Conservation (phyloP, 2,888 invertebrate genomes). For the Agriotes lineatus region DNA sequence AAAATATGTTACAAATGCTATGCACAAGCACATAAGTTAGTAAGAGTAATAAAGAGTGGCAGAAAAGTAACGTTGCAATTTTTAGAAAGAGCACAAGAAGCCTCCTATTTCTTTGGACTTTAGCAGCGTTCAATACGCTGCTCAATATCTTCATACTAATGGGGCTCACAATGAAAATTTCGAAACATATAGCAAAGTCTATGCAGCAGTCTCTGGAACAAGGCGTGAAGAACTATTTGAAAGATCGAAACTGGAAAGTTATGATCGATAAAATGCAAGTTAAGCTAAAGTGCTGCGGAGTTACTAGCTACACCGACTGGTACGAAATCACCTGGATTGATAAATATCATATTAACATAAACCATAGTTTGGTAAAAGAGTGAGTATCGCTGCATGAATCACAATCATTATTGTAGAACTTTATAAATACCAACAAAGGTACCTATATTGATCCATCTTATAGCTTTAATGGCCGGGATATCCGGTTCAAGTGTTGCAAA, state of each 20-base stretch:
- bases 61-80: constrained; percentile 27
- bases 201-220: constrained; percentile 69
- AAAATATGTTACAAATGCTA: constrained; percentile 62
- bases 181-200: constrained; percentile 62
- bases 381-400: no score
- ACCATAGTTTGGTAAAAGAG: constrained; percentile 56
- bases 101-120: constrained; percentile 61
- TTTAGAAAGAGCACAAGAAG: constrained; percentile 63
- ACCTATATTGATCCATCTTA: no score
- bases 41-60: neutral
- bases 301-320: constrained; percentile 71
- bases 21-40: constrained; percentile 61
- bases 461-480: no score
- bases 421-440: no score
- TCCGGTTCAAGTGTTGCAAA: no score
- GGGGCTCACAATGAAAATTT: constrained; percentile 58
- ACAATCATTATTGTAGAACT: no score
- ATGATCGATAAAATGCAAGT: constrained; percentile 72
- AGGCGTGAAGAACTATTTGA: constrained; percentile 71
- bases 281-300: constrained; percentile 70
- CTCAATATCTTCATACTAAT: constrained; percentile 60
- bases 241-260: constrained; percentile 70
- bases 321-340: constrained; percentile 72
- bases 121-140: constrained; percentile 59
- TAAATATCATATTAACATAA: constrained; percentile 64